phyloP scores from a whole-genome alignment of 2,888 invertebrate genomes.

The Pinctada fucata region DNA sequence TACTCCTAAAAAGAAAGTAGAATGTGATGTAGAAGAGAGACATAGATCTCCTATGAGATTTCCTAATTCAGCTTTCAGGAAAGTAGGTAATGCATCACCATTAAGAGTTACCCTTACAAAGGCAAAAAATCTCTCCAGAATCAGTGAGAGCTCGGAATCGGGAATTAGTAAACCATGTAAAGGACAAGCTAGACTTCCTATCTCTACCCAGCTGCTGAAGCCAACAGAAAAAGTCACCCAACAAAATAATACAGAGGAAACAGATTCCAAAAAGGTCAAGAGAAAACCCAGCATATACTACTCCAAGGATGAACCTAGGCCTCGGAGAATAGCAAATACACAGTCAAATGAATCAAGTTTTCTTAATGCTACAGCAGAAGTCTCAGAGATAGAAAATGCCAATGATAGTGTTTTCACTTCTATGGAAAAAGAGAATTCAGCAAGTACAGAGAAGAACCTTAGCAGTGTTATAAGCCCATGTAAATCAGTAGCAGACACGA shows the following conservation, averaged over 20 bases:
- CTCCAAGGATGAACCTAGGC: constrained; percentile 38
- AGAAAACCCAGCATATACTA: constrained; percentile 60
- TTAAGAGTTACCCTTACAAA: constrained; percentile 58
- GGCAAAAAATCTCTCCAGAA: constrained; percentile 33
- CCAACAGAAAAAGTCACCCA: constrained; percentile 49
- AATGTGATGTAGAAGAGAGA: constrained; percentile 50
- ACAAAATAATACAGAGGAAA: constrained; percentile 5
- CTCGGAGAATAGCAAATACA: not conserved
- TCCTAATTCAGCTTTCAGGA: constrained; percentile 60
- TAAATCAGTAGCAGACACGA: not conserved
- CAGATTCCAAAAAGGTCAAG: constrained; percentile 35
- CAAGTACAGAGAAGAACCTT: constrained; percentile 6
- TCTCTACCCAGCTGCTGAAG: constrained; percentile 63
- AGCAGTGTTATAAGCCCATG: not conserved
- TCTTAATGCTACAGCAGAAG: constrained; percentile 25
- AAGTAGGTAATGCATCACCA: constrained; percentile 61
- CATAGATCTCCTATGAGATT: constrained; percentile 63
- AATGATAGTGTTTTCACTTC: constrained; percentile 31
- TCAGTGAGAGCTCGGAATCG: constrained; percentile 23
- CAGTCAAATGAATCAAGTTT: constrained; percentile 19
- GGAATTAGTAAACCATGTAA: constrained; percentile 32
- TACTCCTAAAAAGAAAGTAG: constrained; percentile 15
- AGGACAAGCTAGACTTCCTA: constrained; percentile 59
- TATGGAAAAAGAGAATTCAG: constrained; percentile 27
- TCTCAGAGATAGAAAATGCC: constrained; percentile 2